Conservation (phyloP, 1,140 invertebrate genomes). For the Orussus abietinus region DNA sequence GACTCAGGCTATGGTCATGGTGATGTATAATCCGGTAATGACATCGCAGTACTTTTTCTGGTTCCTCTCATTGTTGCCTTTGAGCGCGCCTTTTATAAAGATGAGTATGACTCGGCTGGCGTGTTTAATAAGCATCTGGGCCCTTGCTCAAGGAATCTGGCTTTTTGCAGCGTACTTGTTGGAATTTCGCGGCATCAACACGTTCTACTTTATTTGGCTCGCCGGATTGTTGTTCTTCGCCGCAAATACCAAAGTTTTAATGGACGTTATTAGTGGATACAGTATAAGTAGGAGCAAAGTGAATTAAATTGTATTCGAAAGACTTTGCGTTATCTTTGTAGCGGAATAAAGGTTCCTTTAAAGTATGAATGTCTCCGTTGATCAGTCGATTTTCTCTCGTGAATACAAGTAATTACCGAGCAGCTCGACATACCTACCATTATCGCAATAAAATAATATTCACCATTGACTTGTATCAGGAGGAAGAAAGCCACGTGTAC, state of each 20-base stretch:
- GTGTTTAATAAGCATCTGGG: constrained; percentile 63
- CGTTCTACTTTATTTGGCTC: constrained; percentile 77
- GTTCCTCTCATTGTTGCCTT: constrained; percentile 85
- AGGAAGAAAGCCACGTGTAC: too few relatives aligned
- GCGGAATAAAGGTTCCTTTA: too few relatives aligned
- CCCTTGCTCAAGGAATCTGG: constrained; percentile 79
- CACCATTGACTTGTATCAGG: too few relatives aligned
- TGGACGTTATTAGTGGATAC: constrained; percentile 63
- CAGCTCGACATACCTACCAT: too few relatives aligned
- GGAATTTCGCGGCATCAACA: constrained; percentile 83
- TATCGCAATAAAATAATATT: too few relatives aligned
- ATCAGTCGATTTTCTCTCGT: too few relatives aligned
- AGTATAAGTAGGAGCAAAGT: too few relatives aligned
- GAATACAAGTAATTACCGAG: too few relatives aligned
- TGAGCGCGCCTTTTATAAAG: constrained; percentile 67
- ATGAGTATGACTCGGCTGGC: constrained; percentile 53
- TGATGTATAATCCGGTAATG: constrained; percentile 93
- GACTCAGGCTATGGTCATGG: constrained; percentile 80
- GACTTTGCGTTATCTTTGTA: too few relatives aligned
- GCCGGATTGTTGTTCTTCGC: constrained; percentile 74
- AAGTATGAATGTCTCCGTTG: too few relatives aligned
- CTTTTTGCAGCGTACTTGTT: constrained; percentile 85
- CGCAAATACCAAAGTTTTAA: constrained; percentile 71
- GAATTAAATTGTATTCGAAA: too few relatives aligned
- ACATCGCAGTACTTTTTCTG: constrained; percentile 98